Evolutionary conservation across 2,113 vertebrate genomes (phyloP), one percentile per base, ranked within the genome.

Genomic region (Poecile atricapillus): DNA sequence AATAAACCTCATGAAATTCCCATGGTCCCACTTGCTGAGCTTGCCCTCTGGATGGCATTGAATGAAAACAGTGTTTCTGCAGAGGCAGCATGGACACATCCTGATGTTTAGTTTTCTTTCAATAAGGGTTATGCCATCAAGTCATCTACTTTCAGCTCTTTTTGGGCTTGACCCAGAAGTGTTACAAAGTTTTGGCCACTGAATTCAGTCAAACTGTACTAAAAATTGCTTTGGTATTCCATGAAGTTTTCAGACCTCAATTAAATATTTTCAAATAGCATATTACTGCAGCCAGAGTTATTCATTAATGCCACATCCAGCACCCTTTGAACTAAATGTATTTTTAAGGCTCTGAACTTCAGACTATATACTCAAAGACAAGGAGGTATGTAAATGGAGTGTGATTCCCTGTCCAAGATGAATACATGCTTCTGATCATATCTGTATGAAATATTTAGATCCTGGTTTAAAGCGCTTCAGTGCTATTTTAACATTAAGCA

Each of bases 191-290:
- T 94, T 84, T 76, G 87, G 19, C 28, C 6, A 15, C 17, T 81
- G 50, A 81, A n/a, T 89, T 81, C 39, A 78, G 60, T 96, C 60
- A 75, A 67, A 83, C 17, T 49, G 24, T 47, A 55, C 27, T 92
- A 50, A 89, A 95, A 92, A 52, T 78, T 83, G 31, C 41, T 83
- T 87, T 92, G 35, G 53, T 75, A 75, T 84, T 71, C 60, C 25
- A 18, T 7, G 2, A 68, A 83, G 73, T 68, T 62, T 95, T 83
- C 89, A 80, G 68, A 78, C 30, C 46, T 83, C 81, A 84, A 75
- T 93, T 83, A 92, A 96, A 87, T 91, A 89, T 92, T 94, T 93
- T 95, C 93, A 89, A 89, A 90, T 75, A 95, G 94, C 68, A 25
- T 93, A 78, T 95, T 77, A 89, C 81, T 93, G 68, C 39, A 71